Conservation (phyloP, 2,113 vertebrate genomes). For the Hydropotes inermis region DNA sequence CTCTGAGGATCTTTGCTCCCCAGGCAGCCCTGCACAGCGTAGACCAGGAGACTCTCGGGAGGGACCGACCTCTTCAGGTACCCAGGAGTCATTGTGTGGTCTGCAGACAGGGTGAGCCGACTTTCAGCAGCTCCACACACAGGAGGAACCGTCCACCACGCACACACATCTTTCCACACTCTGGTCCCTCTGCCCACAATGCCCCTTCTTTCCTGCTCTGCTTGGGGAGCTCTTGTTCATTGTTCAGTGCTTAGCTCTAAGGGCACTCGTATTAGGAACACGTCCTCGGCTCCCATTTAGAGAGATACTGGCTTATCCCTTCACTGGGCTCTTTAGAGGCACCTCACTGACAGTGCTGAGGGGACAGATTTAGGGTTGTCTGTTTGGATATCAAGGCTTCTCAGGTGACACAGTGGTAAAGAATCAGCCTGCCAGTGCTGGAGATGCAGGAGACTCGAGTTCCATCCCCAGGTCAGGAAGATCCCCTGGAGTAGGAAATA, state of each 20-base stretch:
- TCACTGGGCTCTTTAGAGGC: background rate
- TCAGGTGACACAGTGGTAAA: background rate
- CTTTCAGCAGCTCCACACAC: background rate
- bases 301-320: background rate
- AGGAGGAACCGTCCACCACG: background rate
- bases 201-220: background rate
- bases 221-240: background rate
- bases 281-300: background rate
- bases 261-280: background rate
- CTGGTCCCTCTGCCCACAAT: background rate
- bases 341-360: background rate
- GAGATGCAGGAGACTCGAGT: background rate
- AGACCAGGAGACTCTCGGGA: background rate
- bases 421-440: background rate
- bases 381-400: background rate
- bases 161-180: background rate
- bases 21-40: background rate
- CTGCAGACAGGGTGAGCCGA: background rate
- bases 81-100: background rate
- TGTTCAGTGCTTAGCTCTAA: background rate
- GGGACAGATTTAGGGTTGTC: background rate
- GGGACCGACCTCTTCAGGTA: background rate
- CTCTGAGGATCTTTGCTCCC: slow-evolving; percentile 5
- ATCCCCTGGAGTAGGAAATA: background rate
- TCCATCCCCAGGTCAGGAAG: background rate